Base-by-base conservation (phyloP, 2,797 vertebrate genomes). In the Paratrypauchen microcephalus region DNA sequence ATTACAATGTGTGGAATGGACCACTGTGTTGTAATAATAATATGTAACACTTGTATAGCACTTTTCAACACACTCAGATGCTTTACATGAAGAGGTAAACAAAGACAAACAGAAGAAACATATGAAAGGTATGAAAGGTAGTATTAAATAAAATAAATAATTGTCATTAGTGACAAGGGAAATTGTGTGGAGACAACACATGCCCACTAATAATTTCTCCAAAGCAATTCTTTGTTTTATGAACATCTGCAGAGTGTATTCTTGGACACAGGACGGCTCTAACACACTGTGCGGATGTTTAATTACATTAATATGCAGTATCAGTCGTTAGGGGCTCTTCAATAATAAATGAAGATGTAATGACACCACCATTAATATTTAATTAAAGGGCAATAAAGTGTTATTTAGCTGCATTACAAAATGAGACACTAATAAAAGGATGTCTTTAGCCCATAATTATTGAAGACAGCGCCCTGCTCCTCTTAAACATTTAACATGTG, bases 301-400 rank as follows among this genome's bases (percentile, higher is more conserved):
- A 94, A 94, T 94, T 94, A 94, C 92, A 94, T 93, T 93, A 93
- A 93, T 93, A 92, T 92, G 91, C 90, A 88, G 90, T 91, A 92
- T 92, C 86, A 92, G 86, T 91, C 91, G 87, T 93, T 92, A 93
- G 89, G 82, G 79, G 83, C 77, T 66, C 78, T 93, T 94, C 89
- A 93, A 94, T 94, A 93, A 93, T 94, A 87, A 92, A 94, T 94
- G 92, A 90, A 91, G 91, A 91, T 87, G 89, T 93, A 94, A 94
- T 93, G 91, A 93, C 84, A 86, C 89, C 41, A 70, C 77, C 89
- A 92, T 94, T 93, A 93, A 94, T 94, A 93, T 94, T 94, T 94
- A 91, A 94, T 94, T 94, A 92, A 94, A 91, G 89, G 91, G 91
- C 92, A 94, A 94, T 94, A 93, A 94, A 94, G 90, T 93, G 92